These are phyloP conservation scores for Folsomia candida DNA, from an alignment of 2,888 invertebrate genomes.

Conservation along the genomic window DNA sequence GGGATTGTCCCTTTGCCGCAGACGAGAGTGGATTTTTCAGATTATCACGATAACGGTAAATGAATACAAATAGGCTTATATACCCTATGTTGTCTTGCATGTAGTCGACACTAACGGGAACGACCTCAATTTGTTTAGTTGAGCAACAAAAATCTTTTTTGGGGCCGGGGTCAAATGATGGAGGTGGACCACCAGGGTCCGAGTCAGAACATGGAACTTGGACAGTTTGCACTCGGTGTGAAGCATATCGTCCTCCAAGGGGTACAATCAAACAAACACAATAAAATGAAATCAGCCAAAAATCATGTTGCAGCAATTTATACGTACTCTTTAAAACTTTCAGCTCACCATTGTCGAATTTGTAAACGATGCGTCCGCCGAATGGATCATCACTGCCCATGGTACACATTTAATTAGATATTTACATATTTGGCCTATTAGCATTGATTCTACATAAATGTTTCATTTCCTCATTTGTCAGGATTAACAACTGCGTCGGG, in stretches of 20 bases:
- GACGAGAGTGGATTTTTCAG: conserved; percentile 73
- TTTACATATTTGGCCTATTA: too few species aligned
- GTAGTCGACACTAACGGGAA: too few species aligned
- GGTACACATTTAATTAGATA: conserved; percentile 5
- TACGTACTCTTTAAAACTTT: too few species aligned
- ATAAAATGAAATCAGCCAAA: background rate
- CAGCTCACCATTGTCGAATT: conserved; percentile 67
- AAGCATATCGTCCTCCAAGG: conserved; percentile 76
- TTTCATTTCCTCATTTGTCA: conserved; percentile 49
- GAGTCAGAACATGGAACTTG: conserved; percentile 54
- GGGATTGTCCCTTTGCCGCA: conserved; percentile 71
- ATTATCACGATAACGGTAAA: conserved; percentile 66
- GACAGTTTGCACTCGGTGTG: conserved; percentile 78
- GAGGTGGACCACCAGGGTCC: background rate
- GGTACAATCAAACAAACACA: conserved; percentile 56
- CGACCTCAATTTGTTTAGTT: background rate
- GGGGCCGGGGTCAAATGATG: background rate
- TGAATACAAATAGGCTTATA: conserved; percentile 49
- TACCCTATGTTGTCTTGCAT: background rate
- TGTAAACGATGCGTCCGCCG: conserved; percentile 76
- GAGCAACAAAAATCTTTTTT: background rate
- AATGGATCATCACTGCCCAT: conserved; percentile 55
- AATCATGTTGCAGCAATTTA: too few species aligned
- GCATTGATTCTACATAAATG: conserved; percentile 14
- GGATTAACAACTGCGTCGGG: conserved; percentile 91